Evolutionary conservation across 1,140 invertebrate species (phyloP), one percentile per base, ranked within the genome.

Genomic region (Aphis gossypii): DNA sequence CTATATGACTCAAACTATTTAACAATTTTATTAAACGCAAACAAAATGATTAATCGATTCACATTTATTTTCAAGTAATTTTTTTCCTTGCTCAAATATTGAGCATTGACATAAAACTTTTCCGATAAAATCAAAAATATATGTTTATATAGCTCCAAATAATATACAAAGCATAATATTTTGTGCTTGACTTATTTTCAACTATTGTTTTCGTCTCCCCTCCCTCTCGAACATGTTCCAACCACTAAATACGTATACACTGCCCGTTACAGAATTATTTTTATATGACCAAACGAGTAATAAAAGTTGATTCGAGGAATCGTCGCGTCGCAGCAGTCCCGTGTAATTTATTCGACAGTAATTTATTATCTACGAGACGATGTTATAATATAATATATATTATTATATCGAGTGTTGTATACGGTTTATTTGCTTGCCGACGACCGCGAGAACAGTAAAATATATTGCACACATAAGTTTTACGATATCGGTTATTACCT

Each of bases 351-450:
- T 68, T 68, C 60, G 60, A 68, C 60, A 68, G 60, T 68, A 68
- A 68, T 68, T 76, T 76, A 76, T 76, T 76, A 76, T 76, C 60
- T n/a, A 76, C 60, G 60, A 76, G 60, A 76, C 56, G 60, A 76
- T 68, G 60, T 76, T 76, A 76, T 76, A 76, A 76, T 76, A 76
- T 68, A 35, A n/a, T 76, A n/a, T 68, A n/a, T n/a, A n/a, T 76
- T 60, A 60, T 60, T 60, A n/a, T n/a, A 76, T n/a, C 60, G 30
- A 76, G 60, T 76, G 60, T 76, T 76, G 60, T 76, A 76, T 76
- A 76, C 60, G 60, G 60, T 76, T 76, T 76, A 76, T 68, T 68
- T 68, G 60, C 60, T 76, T 8, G n/a, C 60, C 30, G 25, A 68
- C 60, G 30, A 76, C 30, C 60, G 60, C 60, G 60, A 76, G 60